Evolutionary conservation across 2,797 vertebrate genomes (phyloP).

Genomic region (Ceryle rudis): DNA sequence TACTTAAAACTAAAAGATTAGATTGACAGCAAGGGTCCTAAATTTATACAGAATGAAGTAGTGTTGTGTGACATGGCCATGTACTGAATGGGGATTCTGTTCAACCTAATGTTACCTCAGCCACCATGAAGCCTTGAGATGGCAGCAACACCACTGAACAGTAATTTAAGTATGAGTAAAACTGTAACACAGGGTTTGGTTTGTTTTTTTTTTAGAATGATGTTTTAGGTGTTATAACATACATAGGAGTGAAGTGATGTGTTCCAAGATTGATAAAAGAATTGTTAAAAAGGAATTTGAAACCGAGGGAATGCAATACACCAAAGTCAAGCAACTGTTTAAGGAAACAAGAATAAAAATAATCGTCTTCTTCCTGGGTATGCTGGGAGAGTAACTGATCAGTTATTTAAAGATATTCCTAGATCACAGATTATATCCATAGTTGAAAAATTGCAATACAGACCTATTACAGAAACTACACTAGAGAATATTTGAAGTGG

Average conservation of each 20-base stretch:
- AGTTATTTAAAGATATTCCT: not conserved
- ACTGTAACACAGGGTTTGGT: not conserved
- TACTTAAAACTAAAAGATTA: not conserved
- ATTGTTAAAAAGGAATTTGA: not conserved
- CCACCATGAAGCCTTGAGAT: not conserved
- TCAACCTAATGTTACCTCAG: not conserved
- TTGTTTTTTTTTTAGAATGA: not conserved
- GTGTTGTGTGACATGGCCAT: not conserved
- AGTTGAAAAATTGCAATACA: not conserved
- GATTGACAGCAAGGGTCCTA: not conserved
- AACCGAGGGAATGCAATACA: not conserved
- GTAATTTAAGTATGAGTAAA: not conserved
- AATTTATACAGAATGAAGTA: not conserved
- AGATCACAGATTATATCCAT: not conserved
- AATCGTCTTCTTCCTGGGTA: not conserved
- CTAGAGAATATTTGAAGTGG: not conserved
- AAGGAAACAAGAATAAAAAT: not conserved
- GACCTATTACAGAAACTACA: not conserved
- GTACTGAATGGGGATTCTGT: not conserved
- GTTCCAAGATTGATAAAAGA: not conserved
- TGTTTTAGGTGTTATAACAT: not conserved
- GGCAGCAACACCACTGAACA: not conserved
- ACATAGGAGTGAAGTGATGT: not conserved
- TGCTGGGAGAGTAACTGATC: not conserved
- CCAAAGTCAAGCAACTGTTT: not conserved